Evolutionary conservation across 2,113 vertebrate species (phyloP).

Genomic region (Thymallus thymallus): DNA sequence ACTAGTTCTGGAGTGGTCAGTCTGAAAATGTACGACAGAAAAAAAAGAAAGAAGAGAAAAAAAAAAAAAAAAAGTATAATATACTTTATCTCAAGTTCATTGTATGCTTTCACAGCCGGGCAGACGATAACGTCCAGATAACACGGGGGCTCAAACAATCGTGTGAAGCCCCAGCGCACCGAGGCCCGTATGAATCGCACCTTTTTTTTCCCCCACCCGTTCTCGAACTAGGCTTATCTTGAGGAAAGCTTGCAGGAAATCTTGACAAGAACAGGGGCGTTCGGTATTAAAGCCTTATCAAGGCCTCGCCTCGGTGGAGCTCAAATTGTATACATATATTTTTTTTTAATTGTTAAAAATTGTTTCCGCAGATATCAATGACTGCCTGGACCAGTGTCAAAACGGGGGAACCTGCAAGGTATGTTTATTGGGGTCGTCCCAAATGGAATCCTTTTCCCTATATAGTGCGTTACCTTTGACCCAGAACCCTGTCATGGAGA

Average conservation of each 20-base stretch:
- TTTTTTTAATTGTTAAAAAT: neutral
- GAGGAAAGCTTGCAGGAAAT: slow-evolving; percentile 5
- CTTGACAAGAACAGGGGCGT: too few species aligned
- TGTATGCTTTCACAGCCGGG: neutral
- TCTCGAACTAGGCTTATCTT: neutral
- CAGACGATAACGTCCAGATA: neutral
- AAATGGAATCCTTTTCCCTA: too few species aligned
- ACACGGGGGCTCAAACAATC: neutral
- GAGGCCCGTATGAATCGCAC: neutral
- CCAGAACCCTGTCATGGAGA: too few species aligned
- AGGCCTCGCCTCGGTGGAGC: neutral
- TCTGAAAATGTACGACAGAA: neutral
- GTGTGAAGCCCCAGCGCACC: neutral
- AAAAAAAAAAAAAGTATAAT: too few species aligned
- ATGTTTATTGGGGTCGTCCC: slow-evolving; percentile 38
- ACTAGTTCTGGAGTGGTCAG: neutral
- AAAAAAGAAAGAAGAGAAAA: too few species aligned
- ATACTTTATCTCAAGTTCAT: neutral
- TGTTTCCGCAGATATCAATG: slow-evolving; percentile 84
- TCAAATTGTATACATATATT: slow-evolving; percentile 19
- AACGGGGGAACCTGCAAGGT: slow-evolving; percentile 94
- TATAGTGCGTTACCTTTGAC: too few species aligned
- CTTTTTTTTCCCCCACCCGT: neutral
- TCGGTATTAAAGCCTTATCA: neutral
- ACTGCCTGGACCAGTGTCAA: slow-evolving; percentile 94